Evolutionary conservation across 2,113 vertebrate species (phyloP).

Genomic region (Anoplopoma fimbria): DNA sequence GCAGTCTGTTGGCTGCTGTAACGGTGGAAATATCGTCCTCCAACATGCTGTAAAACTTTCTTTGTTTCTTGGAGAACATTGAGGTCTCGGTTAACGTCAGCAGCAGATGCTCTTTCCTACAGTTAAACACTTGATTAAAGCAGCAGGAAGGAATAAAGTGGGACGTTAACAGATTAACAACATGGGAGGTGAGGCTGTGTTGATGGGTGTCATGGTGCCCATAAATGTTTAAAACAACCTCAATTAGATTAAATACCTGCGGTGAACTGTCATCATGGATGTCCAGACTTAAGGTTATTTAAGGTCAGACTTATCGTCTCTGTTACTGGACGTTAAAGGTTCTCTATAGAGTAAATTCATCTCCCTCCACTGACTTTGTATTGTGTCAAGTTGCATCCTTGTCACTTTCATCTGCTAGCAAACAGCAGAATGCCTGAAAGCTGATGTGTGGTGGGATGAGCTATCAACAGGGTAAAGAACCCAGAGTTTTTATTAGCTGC

Average conservation of each 20-base stretch:
- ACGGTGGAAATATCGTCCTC: not conserved
- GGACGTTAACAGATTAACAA: conserved; percentile 1
- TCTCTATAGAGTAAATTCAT: no score
- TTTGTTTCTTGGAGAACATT: not conserved
- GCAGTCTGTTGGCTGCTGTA: not conserved
- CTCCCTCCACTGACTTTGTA: no score
- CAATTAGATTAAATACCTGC: not conserved
- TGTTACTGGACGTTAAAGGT: no score
- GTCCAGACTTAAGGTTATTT: not conserved
- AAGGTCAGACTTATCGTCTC: no score
- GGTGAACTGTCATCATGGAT: not conserved
- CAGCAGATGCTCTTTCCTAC: not conserved
- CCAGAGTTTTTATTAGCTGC: no score
- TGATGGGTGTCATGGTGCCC: not conserved
- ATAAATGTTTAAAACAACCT: conserved; percentile 1
- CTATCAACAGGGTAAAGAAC: no score
- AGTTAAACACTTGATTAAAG: not conserved
- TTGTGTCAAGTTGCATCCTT: no score
- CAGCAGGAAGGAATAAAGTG: not conserved
- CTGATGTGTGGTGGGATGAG: no score
- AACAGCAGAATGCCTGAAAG: no score
- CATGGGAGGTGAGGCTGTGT: conserved; percentile 8
- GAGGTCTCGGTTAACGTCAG: not conserved
- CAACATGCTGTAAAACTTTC: not conserved
- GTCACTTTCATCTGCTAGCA: no score